Conservation (phyloP, 2,888 invertebrate species). For the Salticus scenicus region DNA sequence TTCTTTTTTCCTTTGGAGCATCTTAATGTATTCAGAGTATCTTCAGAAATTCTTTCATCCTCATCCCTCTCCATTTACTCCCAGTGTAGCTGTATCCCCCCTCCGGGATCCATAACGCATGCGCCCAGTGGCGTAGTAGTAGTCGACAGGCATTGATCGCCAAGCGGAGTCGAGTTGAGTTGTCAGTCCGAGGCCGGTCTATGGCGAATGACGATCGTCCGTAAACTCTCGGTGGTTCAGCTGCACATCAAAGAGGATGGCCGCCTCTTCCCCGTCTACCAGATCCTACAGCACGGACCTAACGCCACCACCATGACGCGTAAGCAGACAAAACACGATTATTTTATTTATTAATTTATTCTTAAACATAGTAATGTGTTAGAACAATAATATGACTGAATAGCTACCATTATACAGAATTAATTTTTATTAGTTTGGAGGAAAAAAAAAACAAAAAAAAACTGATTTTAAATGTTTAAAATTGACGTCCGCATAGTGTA, state of each 20-base stretch:
- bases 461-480: too few relatives aligned
- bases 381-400: too few relatives aligned
- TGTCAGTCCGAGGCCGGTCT: conserved; percentile 50
- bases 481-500: too few relatives aligned
- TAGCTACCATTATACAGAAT: too few relatives aligned
- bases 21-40: conserved; percentile 17
- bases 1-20: neutral
- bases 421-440: too few relatives aligned
- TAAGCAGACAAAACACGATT: conserved; percentile 28
- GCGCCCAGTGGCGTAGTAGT: conserved; percentile 42
- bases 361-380: neutral
- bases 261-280: conserved; percentile 66
- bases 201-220: conserved; percentile 68
- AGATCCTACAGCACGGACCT: conserved; percentile 54
- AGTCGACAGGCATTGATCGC: conserved; percentile 48
- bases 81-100: conserved; percentile 16
- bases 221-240: conserved; percentile 68
- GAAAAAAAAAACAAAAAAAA: too few relatives aligned
- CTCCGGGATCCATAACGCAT: neutral
- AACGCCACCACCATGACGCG: conserved; percentile 52
- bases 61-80: conserved; percentile 10
- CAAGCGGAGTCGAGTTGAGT: neutral
- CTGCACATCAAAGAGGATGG: conserved; percentile 68
- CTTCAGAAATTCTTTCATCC: conserved; percentile 11
- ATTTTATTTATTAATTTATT: neutral